Percentiles rank a stretch among this genome's conserved stretches.
Evolutionary conservation across 2,888 invertebrate species (phyloP).

Genomic region (Pseudococcus jackbeardsleyi): DNA sequence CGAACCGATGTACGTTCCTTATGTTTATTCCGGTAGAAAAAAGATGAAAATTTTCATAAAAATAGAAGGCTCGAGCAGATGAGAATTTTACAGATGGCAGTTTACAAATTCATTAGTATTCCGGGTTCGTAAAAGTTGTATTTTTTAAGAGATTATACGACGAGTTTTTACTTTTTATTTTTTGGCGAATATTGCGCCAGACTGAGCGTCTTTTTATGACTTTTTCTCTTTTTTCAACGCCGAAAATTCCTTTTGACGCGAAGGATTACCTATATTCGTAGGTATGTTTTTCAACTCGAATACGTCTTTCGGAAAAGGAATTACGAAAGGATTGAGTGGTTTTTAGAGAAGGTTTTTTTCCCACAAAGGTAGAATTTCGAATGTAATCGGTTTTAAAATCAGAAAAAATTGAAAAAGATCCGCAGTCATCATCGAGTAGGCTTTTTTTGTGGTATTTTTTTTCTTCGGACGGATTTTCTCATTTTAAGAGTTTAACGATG

Average conservation of each 20-base stretch:
- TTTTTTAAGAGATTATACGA: constrained; percentile 3
- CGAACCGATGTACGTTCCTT: neutral
- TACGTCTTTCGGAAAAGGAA: neutral
- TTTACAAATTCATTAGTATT: constrained; percentile 11
- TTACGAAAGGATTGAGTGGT: neutral
- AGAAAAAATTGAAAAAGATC: neutral
- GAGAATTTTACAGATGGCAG: neutral
- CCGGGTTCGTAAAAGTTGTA: neutral
- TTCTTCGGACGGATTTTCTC: neutral
- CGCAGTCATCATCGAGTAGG: too few relatives aligned
- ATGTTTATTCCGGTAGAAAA: neutral
- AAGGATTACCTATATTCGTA: neutral
- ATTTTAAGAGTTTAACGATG: neutral
- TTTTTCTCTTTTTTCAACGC: neutral
- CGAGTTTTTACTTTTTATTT: constrained; percentile 13
- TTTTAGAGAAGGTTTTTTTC: neutral
- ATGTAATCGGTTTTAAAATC: neutral
- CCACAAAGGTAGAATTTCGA: neutral
- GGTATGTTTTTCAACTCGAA: neutral
- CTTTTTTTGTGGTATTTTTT: neutral
- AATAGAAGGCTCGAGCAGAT: neutral
- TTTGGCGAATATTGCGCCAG: neutral
- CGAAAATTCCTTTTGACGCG: neutral
- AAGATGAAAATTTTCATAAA: neutral
- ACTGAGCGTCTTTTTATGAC: constrained; percentile 12